phyloP scores from a whole-genome alignment of 2,113 vertebrate species.

The Anguilla rostrata region DNA sequence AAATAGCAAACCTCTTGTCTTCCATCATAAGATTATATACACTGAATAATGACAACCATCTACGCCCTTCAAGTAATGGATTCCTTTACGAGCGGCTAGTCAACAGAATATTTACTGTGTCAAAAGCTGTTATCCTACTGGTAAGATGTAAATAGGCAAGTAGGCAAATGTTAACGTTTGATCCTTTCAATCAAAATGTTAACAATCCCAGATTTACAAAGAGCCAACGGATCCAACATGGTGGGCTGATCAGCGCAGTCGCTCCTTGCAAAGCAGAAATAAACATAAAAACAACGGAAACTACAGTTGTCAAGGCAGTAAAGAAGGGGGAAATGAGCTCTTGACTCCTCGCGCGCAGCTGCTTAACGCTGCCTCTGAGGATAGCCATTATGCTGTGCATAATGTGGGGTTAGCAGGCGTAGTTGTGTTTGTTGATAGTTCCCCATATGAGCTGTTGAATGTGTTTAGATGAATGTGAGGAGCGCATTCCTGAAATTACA shows the following conservation, averaged over 20 bases:
- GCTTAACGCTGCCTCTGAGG: slow-evolving; percentile 5
- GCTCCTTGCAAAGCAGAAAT: neutral
- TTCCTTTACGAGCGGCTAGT: neutral
- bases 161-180: neutral
- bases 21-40: neutral
- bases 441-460: neutral
- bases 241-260: neutral
- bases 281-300: slow-evolving; percentile 10
- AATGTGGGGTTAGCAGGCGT: neutral
- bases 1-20: neutral
- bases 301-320: neutral
- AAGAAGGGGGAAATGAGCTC: neutral
- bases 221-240: neutral
- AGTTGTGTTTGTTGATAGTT: neutral
- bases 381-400: neutral
- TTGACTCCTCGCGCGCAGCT: neutral
- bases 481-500: neutral
- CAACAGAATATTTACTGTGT: neutral
- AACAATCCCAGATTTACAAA: neutral
- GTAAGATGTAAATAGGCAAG: neutral
- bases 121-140: neutral
- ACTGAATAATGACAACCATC: neutral
- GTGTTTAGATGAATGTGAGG: neutral
- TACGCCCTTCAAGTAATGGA: neutral
- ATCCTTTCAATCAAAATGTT: slow-evolving; percentile 13